Base-by-base conservation (phyloP, 2,113 vertebrate species). In the Connochaetes taurinus region DNA sequence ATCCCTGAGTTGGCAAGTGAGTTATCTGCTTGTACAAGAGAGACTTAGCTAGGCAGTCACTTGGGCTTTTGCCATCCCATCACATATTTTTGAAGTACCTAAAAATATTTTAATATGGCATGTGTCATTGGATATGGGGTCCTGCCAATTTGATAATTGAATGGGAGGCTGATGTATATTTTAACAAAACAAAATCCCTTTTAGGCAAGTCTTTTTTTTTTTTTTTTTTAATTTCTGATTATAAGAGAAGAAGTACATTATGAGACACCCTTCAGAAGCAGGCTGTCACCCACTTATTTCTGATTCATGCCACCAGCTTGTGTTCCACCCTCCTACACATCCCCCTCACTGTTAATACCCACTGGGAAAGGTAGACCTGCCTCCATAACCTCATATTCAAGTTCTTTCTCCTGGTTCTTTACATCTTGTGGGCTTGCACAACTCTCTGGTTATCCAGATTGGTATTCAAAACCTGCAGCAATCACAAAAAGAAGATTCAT, bases 101-200 rank as follows among this genome's bases (percentile, higher is more conserved):
- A 55, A 93, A 95, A 91, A 50, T 97, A 95, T 64, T 97, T 96
- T 94, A 83, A 87, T 62, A 91, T 88, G 11, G 25, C 55, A 78
- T 87, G 23, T 96, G 47, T 83, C 6, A 57, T 93, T 50, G 52
- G 29, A 90, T 81, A 64, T 94, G 92, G 81, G 78, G 82, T 84
- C 40, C 33, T 97, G 84, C 94, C 94, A 97, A 91, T 60, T 67
- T 85, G 60, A 92, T 95, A 97, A 98, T 53, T 96, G 78, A 95
- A 94, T 95, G 36, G 25, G 21, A 55, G 25, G 33, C 67, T 94
- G 93, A 81, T 93, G 76, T 95, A 95, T 97, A 94, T 96, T 97
- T 95, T 96, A 96, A 81, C 27, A 94, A 97, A 96, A 91, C 31
- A 27, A 92, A 94, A 93, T 91, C 85, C n/a, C 45, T 53, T 90